Base-by-base conservation (phyloP, 2,888 invertebrate species). In the Drosophila quinaria region DNA sequence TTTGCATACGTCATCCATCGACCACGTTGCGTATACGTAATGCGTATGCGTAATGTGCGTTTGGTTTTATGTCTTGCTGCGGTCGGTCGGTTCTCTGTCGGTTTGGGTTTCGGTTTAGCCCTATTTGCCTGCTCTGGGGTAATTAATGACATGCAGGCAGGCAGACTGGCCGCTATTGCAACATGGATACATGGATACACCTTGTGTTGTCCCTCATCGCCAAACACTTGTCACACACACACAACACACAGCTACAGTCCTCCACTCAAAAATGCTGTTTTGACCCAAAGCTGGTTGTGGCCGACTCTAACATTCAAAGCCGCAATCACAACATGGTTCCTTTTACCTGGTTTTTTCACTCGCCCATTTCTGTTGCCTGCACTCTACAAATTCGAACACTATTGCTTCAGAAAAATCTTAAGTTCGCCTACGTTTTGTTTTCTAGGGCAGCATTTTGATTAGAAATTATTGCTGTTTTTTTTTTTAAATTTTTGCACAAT, bases 111-210 rank as follows among this genome's bases (percentile, higher is more conserved):
- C 29, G 70, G 78, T 70, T 76, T 67, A 62, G 76, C 50, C 61
- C 70, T 76, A 75, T 84, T 87, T 72, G 73, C 50, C 51, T 39
- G 49, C 22, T 44, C 39, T 47, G 37, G 66, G 71, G 72, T 85
- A 87, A 84, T 87, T 84, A 84, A 89, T 87, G 84, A 71, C 73
- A 84, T 78, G 85, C 73, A 59, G 73, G 35, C 60, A 31, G 47
- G 25, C 25, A 25, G 25, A 25, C 25, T 22, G n/a, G n/a, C n/a
- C n/a, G n/a, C 33, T 46, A 29, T 10, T 50, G 42, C 46, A 51
- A 63, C 62, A 50, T 35, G 58, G 17, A 35, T 35, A 60, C 62
- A 46, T 39, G 54, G 22, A 44, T 25, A 55, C 56, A 56, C 44
- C 51, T 25, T 8, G n/a, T 51, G 51, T 51, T 51, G 51, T 51